These are phyloP conservation scores for Astropecten irregularis DNA, from an alignment of 53 echinoderm and acorn worm genomes.

Conservation along the genomic window DNA sequence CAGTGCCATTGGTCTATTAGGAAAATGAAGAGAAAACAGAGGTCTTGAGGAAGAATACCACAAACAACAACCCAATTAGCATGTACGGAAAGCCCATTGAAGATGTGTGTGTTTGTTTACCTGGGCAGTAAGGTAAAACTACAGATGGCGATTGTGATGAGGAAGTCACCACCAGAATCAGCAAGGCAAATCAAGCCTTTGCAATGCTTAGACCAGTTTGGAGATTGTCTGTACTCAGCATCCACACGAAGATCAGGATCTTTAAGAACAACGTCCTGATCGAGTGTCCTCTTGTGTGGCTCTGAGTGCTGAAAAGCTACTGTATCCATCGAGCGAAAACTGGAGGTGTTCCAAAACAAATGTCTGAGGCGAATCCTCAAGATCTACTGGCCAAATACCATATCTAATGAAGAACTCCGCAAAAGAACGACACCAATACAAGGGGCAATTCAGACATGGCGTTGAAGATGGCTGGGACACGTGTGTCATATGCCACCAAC, in stretches of 20 bases:
- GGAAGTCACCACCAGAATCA: constrained; percentile 15
- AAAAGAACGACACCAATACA: background rate
- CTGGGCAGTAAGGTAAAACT: constrained; percentile 11
- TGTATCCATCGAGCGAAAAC: background rate
- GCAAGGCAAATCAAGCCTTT: constrained; percentile 30
- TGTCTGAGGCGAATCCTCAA: constrained; percentile 9
- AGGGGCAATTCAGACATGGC: background rate
- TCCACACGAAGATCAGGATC: constrained; percentile 15
- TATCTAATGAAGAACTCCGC: constrained; percentile 9
- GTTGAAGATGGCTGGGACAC: constrained; percentile 10
- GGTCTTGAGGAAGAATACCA: constrained; percentile 4
- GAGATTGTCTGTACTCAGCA: background rate
- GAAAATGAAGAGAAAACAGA: constrained; percentile 4
- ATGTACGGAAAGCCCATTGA: background rate
- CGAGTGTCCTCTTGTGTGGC: background rate
- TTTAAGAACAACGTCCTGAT: constrained; percentile 24
- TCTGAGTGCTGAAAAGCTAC: constrained; percentile 21
- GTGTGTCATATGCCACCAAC: no score
- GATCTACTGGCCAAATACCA: constrained; percentile 9
- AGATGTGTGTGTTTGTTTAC: no score
- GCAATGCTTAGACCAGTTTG: background rate
- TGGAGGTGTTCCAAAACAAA: constrained; percentile 16
- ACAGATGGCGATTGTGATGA: constrained; percentile 22
- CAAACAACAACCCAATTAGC: background rate
- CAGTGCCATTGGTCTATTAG: background rate